Evolutionary conservation across 2,888 invertebrate species (phyloP).

Genomic region (Dorcus parallelipipedus): DNA sequence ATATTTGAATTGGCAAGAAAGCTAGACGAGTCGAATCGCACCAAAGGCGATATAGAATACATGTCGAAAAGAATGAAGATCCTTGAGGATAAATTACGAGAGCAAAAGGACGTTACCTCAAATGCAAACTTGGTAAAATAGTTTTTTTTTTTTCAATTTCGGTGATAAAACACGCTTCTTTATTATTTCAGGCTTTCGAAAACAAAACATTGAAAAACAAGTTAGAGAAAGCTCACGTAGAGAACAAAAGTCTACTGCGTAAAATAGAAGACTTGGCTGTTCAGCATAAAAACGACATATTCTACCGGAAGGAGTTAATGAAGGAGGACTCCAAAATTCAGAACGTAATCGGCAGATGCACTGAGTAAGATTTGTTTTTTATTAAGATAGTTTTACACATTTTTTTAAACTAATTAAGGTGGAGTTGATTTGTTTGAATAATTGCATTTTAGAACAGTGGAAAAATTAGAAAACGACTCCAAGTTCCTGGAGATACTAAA

Average conservation of each 20-base stretch:
- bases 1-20: conserved; percentile 17
- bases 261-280: conserved; percentile 32
- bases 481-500: no score
- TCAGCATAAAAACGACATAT: conserved; percentile 28
- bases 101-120: background rate
- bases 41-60: conserved; percentile 16
- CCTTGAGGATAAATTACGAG: background rate
- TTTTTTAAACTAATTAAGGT: background rate
- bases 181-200: conserved; percentile 25
- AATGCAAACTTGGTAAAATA: background rate
- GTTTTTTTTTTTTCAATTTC: background rate
- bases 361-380: background rate
- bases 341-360: conserved; percentile 17
- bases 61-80: conserved; percentile 17
- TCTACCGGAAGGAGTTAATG: conserved; percentile 29
- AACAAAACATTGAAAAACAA: conserved; percentile 29
- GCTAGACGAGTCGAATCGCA: conserved; percentile 15
- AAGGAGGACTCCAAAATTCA: conserved; percentile 28
- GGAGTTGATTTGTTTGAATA: no score
- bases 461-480: no score
- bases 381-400: background rate
- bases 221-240: conserved; percentile 26
- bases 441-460: no score
- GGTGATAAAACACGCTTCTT: background rate
- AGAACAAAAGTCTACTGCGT: conserved; percentile 29